Base-by-base conservation (phyloP, 2,888 invertebrate genomes). In the Micropterix aruncella region DNA sequence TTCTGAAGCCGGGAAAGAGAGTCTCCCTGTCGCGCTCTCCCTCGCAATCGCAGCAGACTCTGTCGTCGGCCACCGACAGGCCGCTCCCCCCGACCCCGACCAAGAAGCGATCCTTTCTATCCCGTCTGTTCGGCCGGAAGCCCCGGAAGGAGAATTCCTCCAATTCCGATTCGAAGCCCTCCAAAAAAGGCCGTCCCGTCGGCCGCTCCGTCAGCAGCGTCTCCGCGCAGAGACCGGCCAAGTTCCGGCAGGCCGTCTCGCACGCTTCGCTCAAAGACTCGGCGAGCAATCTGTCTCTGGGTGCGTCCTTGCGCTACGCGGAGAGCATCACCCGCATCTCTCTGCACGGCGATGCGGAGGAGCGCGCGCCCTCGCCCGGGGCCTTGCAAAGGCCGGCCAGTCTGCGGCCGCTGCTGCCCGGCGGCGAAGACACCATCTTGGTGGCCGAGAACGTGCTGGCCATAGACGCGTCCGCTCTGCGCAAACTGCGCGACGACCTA, bases 311-410 rank as follows among this genome's bases (percentile, higher is more conserved):
- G 2, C 63, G 66, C 45, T 68, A 66, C 52, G 75, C 74, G 14
- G 76, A 76, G 38, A 74, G 75, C 48, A 70, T 81, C 41, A 74
- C 82, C 43, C 78, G 79, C 50, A 80, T 82, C 44, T 80, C 81
- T 0, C 58, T 81, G 1, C 81, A 80, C 59, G 80, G 75, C 1
- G 75, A 75, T 48, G 67, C 57, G 0, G 59, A 62, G 37, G 61
- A 64, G 40, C 52, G 59, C 56, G 62, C 66, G 18, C 56, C 63
- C 3, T 71, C 69, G 16, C 60, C 61, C 47, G 55, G 50, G 1
- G 63, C 65, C 0, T 49, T 64, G 2, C 56, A 57, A 2, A 57
- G 61, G 1, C 58, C 60, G 1, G 59, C 60, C 0, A 60, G 62
- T 36, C 44, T 59, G 2, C 60, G 59, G 1, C 70, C 70, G 7